Evolutionary conservation across 2,113 vertebrate species (phyloP), one percentile per base, ranked within the genome.

Genomic region (Chloropsis hardwickii): DNA sequence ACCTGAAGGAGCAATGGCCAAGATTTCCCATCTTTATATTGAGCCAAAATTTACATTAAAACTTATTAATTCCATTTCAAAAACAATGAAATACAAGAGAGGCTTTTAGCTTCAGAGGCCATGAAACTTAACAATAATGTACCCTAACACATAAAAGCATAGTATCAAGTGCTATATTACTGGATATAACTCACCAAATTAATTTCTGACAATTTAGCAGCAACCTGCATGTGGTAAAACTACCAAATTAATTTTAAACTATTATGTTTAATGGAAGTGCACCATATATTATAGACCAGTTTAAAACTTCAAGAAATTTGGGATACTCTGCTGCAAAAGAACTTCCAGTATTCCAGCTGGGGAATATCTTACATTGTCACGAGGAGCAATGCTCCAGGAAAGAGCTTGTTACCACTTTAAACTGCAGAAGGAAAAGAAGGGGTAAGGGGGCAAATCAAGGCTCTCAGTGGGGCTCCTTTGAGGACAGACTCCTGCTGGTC

Each of bases 51-150:
- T 60, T 11, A 85, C 73, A 91, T 92, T 89, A 80, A 86, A 80
- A 81, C 48, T 76, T 92, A 66, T 81, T 48, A 29, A 74, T 93
- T 93, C 25, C 29, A n/a, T 94, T 89, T 95, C 22, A 95, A 86
- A 83, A 61, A 6, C 35, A 79, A 31, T 87, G 11, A 93, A 94
- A 92, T 58, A 60, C 3, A 8, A 81, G 23, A 58, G 10, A 58
- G 10, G 10, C 12, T 92, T 93, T 94, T 79, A 40, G 20, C 24
- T 95, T 94, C 39, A 54, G 54, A 71, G 33, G 25, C 57, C 47
- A 69, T 91, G 71, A 94, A 93, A 33, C 14, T 67, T 56, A 73
- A 62, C 29, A 42, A 40, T 12, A 47, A 53, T 0, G 1, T 24
- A 50, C 10, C 28, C n/a, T 65, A 84, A 88, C 76, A 71, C 28